These are phyloP conservation scores for Hydroisotoma schaefferi DNA, from an alignment of 2,888 invertebrate species.

Conservation along the genomic window DNA sequence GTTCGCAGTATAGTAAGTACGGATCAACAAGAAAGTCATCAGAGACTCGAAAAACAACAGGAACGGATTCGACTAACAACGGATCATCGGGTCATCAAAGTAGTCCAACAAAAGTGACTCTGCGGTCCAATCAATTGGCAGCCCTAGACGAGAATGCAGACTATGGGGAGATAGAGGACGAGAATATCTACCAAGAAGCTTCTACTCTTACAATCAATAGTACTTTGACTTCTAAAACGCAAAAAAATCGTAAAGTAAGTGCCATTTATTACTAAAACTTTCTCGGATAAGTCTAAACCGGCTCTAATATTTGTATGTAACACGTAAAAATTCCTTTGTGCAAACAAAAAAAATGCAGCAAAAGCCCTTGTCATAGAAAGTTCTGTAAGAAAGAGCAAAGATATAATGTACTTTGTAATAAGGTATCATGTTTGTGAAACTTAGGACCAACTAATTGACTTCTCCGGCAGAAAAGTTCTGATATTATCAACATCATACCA, in stretches of 20 bases:
- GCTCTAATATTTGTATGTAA: too few relatives aligned
- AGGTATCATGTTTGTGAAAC: too few relatives aligned
- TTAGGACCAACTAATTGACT: too few relatives aligned
- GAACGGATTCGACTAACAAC: constrained; percentile 18
- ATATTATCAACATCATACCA: too few relatives aligned
- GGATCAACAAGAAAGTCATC: constrained; percentile 38
- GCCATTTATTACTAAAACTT: background rate
- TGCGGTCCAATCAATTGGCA: constrained; percentile 44
- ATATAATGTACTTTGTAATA: too few relatives aligned
- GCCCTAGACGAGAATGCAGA: constrained; percentile 29
- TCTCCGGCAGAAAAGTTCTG: too few relatives aligned
- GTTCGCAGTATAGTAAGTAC: constrained; percentile 43
- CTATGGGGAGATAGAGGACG: constrained; percentile 28
- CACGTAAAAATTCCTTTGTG: too few relatives aligned
- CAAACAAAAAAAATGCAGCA: too few relatives aligned
- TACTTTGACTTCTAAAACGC: constrained; percentile 25
- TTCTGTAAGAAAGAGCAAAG: too few relatives aligned
- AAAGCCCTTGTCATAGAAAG: too few relatives aligned
- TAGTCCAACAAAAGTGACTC: constrained; percentile 36
- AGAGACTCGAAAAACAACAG: constrained; percentile 3
- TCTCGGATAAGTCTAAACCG: too few relatives aligned
- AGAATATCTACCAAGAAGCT: constrained; percentile 36
- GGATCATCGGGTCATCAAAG: constrained; percentile 13
- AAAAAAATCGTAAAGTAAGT: constrained; percentile 39
- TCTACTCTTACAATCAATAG: constrained; percentile 37